Evolutionary conservation across 2,797 vertebrate species (phyloP).

Genomic region (Sylvia borin): DNA sequence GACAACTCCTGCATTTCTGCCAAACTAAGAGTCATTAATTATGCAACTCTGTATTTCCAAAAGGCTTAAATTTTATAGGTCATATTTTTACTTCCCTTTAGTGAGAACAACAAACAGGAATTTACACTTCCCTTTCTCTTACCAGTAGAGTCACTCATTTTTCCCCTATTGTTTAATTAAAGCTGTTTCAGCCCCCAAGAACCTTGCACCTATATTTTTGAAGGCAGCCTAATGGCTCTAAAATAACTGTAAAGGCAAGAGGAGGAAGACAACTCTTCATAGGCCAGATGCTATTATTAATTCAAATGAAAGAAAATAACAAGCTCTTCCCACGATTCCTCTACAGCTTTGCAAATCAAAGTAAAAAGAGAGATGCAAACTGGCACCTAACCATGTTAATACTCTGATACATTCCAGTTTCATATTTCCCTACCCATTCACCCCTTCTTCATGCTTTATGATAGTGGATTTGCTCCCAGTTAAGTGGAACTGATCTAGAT

Average conservation of each 20-base stretch:
- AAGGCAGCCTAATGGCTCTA: not conserved
- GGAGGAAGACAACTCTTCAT: not conserved
- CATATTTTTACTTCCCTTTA: slow-evolving; percentile 25
- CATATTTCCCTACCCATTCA: not conserved
- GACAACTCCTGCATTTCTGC: not conserved
- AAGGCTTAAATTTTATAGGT: not conserved
- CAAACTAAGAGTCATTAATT: not conserved
- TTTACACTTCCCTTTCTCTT: slow-evolving; percentile 18
- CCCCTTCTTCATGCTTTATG: not conserved
- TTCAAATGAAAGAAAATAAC: not conserved
- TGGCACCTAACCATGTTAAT: not conserved
- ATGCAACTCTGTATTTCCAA: not conserved
- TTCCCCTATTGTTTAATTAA: not conserved
- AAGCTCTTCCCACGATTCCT: not conserved
- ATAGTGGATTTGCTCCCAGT: not conserved
- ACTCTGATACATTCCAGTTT: not conserved
- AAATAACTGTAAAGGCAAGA: not conserved
- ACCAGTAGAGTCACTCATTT: not conserved
- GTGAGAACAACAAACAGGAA: not conserved
- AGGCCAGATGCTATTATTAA: not conserved
- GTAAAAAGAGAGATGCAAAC: not conserved
- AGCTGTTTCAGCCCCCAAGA: not conserved
- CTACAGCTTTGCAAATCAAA: not conserved
- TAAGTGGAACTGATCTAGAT: not conserved
- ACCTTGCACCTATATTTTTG: not conserved